Base-by-base conservation (phyloP, 2,113 vertebrate species). In the Hemichromis elongatus region DNA sequence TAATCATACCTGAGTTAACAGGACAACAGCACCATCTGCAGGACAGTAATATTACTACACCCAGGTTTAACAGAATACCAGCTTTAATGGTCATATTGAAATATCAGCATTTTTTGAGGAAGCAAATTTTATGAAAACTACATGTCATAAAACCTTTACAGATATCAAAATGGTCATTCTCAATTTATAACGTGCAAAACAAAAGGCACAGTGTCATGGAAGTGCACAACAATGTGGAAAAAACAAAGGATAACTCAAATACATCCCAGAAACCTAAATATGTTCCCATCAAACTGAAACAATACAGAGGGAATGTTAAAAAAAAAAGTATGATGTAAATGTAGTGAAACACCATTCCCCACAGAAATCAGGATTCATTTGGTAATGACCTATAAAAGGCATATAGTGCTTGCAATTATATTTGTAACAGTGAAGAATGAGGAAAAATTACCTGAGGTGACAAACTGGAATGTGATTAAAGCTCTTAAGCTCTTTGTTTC, bases 1-100 rank as follows among this genome's bases (percentile, higher is more conserved):
- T 28, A 19, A 26, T 28, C 42, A 12, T 11, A 26, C 24, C 11
- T 26, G 42, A 11, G 68, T 50, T 42, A 7, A 30, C 75, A 5
- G 21, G 19, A 9, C 47, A 90, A 85, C 84, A 89, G 83, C 73
- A 9, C 79, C 92, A 85, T 73, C 92, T 92, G 82, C 59, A 88
- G 93, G 86, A 77, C 83, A 84, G 14, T 87, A 57, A 9, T 3
- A 13, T 14, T n/a, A 50, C 55, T 42, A 45, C 70, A 86, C 12
- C 1, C 11, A 8, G 16, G 47, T 19, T n/a, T 3, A 16, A 75
- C 13, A 75, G 3, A 9, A 35, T 2, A 11, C 68, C 14, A 45
- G 3, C 42, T 86, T 86, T 86, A 89, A 84, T 88, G 50, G 47
- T 82, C 79, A 26, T 10, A 50, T 68, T 52, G 6, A 53, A 19